Conservation (phyloP, 2,113 vertebrate genomes). For the Acinonyx jubatus region DNA sequence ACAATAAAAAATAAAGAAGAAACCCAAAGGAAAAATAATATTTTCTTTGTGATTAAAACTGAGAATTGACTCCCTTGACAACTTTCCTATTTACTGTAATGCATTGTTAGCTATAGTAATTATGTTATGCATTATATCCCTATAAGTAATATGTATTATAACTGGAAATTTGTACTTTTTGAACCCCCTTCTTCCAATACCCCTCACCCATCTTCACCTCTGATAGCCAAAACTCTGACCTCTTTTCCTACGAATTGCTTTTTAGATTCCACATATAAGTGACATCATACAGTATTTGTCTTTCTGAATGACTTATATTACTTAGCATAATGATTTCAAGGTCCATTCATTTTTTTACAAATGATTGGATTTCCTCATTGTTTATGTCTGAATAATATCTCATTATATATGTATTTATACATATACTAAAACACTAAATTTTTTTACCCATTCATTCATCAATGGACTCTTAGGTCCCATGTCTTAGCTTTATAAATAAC, state of each 20-base stretch:
- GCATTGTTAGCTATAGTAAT: background rate
- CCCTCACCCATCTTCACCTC: background rate
- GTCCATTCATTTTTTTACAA: background rate
- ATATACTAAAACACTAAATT: background rate
- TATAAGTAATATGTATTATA: background rate
- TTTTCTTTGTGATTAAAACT: background rate
- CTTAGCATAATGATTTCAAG: background rate
- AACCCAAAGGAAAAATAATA: background rate
- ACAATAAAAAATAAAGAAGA: background rate
- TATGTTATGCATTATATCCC: background rate
- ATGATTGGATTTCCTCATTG: background rate
- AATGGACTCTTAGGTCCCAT: background rate
- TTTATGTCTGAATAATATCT: background rate
- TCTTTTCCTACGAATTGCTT: background rate
- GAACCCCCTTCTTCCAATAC: background rate
- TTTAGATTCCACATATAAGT: background rate
- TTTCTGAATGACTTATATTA: background rate
- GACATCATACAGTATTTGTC: background rate
- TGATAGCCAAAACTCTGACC: background rate
- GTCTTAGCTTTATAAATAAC: background rate
- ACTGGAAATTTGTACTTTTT: background rate
- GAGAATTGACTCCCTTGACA: background rate
- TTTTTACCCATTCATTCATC: background rate
- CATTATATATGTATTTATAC: background rate
- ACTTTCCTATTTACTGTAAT: background rate